Base-by-base conservation (phyloP, 2,797 vertebrate species). In the Anabas testudineus region DNA sequence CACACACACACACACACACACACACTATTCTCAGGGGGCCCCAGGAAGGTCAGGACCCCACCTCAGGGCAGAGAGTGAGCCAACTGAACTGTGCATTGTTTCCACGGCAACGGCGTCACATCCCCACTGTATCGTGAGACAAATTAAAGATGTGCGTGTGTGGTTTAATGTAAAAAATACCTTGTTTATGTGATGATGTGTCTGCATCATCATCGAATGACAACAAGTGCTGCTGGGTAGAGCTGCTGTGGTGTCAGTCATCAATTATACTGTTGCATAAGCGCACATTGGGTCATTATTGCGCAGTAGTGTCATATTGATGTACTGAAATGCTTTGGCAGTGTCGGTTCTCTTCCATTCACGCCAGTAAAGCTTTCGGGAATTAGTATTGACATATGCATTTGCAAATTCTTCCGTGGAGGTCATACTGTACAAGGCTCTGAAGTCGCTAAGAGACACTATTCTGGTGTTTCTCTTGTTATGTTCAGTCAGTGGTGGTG, bases 21-120 rank as follows among this genome's bases (percentile, higher is more conserved):
- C 28, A 30, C 28, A n/a, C 6, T 58, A 57, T 56, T 85, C 64
- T 63, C 56, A 32, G 39, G 5, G 5, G 47, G 73, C 34, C n/a
- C 64, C 2, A 8, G 51, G n/a, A 71, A 75, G 83, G 85, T 88
- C 87, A 78, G 58, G 82, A 58, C 74, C 76, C 46, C 55, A 61
- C 66, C 78, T 28, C 15, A 22, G 46, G 57, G 59, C 45, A 18
- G 46, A 32, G 26, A 65, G 61, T 42, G 69, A 82, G 69, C 41
- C 13, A 15, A 43, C 69, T 42, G 41, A 60, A 59, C 22, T 67
- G 80, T 74, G 74, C 36, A 8, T 15, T 21, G 90, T 92, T 88
- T 45, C 89, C 69, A 47, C 76, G 78, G 86, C 67, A 87, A 92
- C 90, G n/a, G 53, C 68, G 67, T 48, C 39, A 14, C 67, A 30